A percentile compares a stretch with the other conserved stretches of the same genome.
These are phyloP conservation scores for Tuta absoluta DNA, from an alignment of 2,888 invertebrate genomes.

Conservation along the genomic window DNA sequence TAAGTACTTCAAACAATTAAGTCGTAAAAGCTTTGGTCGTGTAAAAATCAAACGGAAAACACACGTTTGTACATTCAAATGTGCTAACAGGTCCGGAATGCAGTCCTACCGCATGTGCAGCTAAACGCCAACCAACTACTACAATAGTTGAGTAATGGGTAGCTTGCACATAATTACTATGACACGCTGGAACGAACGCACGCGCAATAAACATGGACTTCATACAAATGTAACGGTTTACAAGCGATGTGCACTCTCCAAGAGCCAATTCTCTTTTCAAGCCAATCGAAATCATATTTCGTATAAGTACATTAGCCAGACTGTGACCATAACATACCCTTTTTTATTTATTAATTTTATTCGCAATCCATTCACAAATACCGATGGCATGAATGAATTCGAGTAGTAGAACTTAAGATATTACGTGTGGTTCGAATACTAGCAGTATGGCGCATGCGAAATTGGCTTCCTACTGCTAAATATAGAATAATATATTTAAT, in stretches of 20 bases:
- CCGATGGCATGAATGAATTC: too few relatives aligned
- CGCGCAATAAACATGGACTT: constrained; percentile 2
- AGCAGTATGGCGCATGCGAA: too few relatives aligned
- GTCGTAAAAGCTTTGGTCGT: not conserved
- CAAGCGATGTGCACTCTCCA: not conserved
- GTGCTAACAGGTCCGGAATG: constrained; percentile 54
- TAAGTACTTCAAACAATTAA: not conserved
- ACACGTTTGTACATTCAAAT: constrained; percentile 42
- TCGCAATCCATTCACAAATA: too few relatives aligned
- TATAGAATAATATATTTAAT: too few relatives aligned
- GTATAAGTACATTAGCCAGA: too few relatives aligned
- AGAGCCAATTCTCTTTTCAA: too few relatives aligned
- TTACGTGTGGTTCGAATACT: too few relatives aligned
- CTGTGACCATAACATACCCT: too few relatives aligned
- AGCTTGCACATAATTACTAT: constrained; percentile 26
- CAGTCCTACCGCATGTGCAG: constrained; percentile 42
- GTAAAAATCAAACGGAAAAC: constrained; percentile 27
- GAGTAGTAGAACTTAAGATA: too few relatives aligned
- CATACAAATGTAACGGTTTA: constrained; percentile 2
- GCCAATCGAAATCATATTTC: too few relatives aligned
- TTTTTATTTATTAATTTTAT: too few relatives aligned
- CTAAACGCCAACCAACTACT: constrained; percentile 38
- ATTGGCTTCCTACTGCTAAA: too few relatives aligned
- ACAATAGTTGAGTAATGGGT: constrained; percentile 32
- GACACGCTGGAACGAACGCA: constrained; percentile 22